Evolutionary conservation across 2,888 invertebrate genomes (phyloP).

Genomic region (Papilio protenor): DNA sequence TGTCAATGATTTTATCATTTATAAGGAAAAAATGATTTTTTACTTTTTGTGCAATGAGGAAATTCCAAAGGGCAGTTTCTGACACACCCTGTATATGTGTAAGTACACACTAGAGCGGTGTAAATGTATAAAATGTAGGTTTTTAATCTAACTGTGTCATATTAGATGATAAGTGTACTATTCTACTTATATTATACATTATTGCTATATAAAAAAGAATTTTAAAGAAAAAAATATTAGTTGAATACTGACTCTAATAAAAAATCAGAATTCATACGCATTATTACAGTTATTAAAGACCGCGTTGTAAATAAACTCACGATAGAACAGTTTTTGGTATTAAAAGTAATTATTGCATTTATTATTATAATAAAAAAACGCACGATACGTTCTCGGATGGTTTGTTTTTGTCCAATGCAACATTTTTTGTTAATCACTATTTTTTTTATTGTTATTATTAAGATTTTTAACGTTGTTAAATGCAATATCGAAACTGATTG

Average conservation of each 20-base stretch:
- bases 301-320: constrained; percentile 80
- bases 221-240: constrained; percentile 78
- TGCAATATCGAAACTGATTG: constrained; percentile 69
- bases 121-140: constrained; percentile 80
- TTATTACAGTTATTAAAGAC: constrained; percentile 40
- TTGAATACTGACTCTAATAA: constrained; percentile 69
- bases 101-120: constrained; percentile 75
- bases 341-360: constrained; percentile 79
- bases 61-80: constrained; percentile 59
- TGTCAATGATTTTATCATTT: constrained; percentile 4
- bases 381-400: constrained; percentile 79
- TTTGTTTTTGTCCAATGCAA: constrained; percentile 72
- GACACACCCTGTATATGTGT: constrained; percentile 76
- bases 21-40: neutral
- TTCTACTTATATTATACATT: constrained; percentile 74
- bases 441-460: constrained; percentile 81
- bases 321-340: constrained; percentile 67
- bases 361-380: constrained; percentile 66
- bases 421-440: constrained; percentile 77
- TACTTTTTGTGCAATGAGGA: constrained; percentile 24
- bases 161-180: constrained; percentile 81
- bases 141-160: constrained; percentile 82
- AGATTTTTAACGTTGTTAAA: constrained; percentile 82
- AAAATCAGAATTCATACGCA: constrained; percentile 50
- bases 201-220: constrained; percentile 76